Evolutionary conservation across 2,888 invertebrate species (phyloP).

Genomic region (Dynastes tityus): DNA sequence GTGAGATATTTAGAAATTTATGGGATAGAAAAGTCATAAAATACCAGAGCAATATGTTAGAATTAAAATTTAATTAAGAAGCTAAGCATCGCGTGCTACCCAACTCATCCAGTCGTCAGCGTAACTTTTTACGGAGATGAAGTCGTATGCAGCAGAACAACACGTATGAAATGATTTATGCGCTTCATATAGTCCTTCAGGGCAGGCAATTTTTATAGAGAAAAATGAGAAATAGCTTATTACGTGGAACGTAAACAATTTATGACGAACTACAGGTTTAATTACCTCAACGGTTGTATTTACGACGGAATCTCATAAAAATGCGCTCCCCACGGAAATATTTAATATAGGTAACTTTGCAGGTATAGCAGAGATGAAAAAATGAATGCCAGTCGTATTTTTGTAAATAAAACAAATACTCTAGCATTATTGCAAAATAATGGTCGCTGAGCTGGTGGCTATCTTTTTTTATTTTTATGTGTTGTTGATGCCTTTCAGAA

Average conservation of each 20-base stretch:
- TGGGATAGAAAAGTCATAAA: too few species aligned
- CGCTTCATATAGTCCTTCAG: not conserved
- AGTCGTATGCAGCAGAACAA: not conserved
- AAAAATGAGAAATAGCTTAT: not conserved
- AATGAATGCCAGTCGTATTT: not conserved
- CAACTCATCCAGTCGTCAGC: too few species aligned
- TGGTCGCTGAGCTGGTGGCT: too few species aligned
- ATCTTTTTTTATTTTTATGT: too few species aligned
- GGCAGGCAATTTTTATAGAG: not conserved
- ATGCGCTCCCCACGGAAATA: not conserved
- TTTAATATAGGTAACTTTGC: not conserved
- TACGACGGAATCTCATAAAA: not conserved
- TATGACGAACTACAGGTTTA: constrained; percentile 6
- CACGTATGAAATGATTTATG: not conserved
- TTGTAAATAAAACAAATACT: not conserved
- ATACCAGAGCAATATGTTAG: too few species aligned
- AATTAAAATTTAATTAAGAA: too few species aligned
- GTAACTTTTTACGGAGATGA: too few species aligned
- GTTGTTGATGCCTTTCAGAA: too few species aligned
- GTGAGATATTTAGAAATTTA: too few species aligned
- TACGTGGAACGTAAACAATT: not conserved
- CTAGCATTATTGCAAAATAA: not conserved
- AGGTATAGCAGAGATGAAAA: not conserved
- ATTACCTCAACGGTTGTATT: not conserved
- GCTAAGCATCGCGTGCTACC: too few species aligned